phyloP scores from a whole-genome alignment of 2,113 vertebrate species.

The Corythoichthys haematopterus region DNA sequence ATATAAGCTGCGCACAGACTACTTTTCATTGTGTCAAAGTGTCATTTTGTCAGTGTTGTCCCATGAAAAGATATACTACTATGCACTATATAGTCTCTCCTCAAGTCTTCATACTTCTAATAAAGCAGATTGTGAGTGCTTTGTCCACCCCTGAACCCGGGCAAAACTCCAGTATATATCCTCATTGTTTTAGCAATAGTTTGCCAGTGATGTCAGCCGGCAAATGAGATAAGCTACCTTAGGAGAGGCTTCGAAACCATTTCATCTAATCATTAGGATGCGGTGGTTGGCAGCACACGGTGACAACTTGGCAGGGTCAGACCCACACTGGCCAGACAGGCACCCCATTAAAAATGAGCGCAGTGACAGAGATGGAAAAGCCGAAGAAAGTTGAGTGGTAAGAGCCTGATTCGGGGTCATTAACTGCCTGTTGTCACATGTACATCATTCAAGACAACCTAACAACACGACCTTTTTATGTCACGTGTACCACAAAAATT shows the following conservation, averaged over 20 bases:
- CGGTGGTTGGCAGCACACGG: constrained; percentile 10
- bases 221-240: constrained; percentile 10
- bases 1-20: too few relatives aligned
- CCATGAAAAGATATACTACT: too few relatives aligned
- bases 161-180: constrained; percentile 6
- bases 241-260: constrained; percentile 7
- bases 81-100: too few relatives aligned
- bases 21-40: too few relatives aligned
- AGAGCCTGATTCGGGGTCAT: constrained; percentile 16
- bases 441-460: not conserved
- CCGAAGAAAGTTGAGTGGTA: constrained; percentile 13
- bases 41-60: too few relatives aligned
- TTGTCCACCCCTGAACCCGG: constrained; percentile 17
- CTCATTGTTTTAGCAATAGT: constrained; percentile 8
- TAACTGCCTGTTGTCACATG: constrained; percentile 24
- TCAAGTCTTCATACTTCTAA: not conserved
- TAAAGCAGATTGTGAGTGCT: not conserved
- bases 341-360: constrained; percentile 44
- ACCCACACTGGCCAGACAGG: constrained; percentile 24
- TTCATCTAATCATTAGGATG: constrained; percentile 29
- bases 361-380: constrained; percentile 30
- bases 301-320: constrained; percentile 40
- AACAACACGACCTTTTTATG: not conserved
- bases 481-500: not conserved
- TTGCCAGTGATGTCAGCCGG: constrained; percentile 15